phyloP scores from a whole-genome alignment of 1,140 invertebrate species.

The Probaryconus sp. region DNA sequence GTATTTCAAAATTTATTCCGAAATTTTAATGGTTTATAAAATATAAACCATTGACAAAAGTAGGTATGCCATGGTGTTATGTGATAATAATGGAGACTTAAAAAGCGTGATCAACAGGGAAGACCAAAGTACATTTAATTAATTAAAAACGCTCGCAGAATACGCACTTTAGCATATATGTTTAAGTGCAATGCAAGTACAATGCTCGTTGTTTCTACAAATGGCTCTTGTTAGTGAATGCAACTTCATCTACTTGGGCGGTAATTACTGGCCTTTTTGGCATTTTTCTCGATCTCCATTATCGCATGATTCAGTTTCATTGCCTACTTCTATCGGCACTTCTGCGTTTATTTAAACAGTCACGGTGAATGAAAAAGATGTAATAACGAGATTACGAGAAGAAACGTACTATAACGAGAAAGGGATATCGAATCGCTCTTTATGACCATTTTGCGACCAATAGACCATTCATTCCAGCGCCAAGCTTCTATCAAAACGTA shows the following conservation, averaged over 20 bases:
- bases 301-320: slow-evolving; percentile 32
- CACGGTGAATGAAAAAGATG: slow-evolving; percentile 28
- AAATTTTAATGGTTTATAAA: too few relatives aligned
- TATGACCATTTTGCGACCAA: slow-evolving; percentile 52
- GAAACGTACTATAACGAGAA: slow-evolving; percentile 20
- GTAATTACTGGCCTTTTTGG: slow-evolving; percentile 23
- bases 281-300: slow-evolving; percentile 12
- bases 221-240: slow-evolving; percentile 27
- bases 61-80: slow-evolving; percentile 1
- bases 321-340: background rate
- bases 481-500: slow-evolving; percentile 55
- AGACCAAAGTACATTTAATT: slow-evolving; percentile 26
- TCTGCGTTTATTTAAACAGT: slow-evolving; percentile 27
- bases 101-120: slow-evolving; percentile 25
- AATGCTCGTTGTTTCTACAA: slow-evolving; percentile 16
- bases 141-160: slow-evolving; percentile 39
- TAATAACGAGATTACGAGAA: slow-evolving; percentile 30
- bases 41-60: slow-evolving; percentile 1
- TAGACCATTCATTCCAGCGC: slow-evolving; percentile 55
- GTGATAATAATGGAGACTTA: slow-evolving; percentile 25
- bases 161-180: slow-evolving; percentile 17
- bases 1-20: too few relatives aligned
- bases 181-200: background rate
- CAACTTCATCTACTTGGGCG: slow-evolving; percentile 12
- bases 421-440: slow-evolving; percentile 37